phyloP scores from a whole-genome alignment of 92 coral and sea anemone species.

The Palythoa grandis region DNA sequence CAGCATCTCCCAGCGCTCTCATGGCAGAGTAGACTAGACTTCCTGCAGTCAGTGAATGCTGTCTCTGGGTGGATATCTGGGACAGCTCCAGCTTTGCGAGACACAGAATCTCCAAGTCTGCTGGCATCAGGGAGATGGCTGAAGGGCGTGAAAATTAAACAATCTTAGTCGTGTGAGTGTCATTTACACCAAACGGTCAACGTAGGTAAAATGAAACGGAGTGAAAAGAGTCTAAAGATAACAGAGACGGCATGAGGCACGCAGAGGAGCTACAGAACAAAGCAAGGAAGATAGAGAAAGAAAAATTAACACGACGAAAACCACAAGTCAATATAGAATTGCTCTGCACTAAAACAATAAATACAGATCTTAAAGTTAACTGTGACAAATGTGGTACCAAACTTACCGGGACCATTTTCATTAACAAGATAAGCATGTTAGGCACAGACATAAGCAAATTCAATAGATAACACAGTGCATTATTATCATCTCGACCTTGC shows the following conservation, averaged over 20 bases:
- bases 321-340: not conserved
- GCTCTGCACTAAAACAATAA: not conserved
- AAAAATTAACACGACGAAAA: not conserved
- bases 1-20: slow-evolving; percentile 95
- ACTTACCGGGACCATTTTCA: not conserved
- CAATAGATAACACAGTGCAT: no score
- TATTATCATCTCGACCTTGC: no score
- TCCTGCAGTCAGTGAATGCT: slow-evolving; percentile 84
- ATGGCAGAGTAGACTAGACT: slow-evolving; percentile 80
- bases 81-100: slow-evolving; percentile 77
- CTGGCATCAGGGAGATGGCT: slow-evolving; percentile 76
- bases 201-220: no score
- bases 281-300: not conserved
- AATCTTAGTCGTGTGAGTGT: not conserved
- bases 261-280: no score
- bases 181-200: no score
- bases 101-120: slow-evolving; percentile 79
- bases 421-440: not conserved
- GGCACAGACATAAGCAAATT: no score
- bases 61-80: slow-evolving; percentile 71
- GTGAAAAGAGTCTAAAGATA: no score
- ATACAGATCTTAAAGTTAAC: not conserved
- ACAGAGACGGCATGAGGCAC: no score
- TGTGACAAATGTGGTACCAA: no score
- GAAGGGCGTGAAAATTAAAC: not conserved